Percentiles rank a stretch among this genome's conserved stretches.
phyloP scores from a whole-genome alignment of 2,888 invertebrate species.

The Pomacea canaliculata region DNA sequence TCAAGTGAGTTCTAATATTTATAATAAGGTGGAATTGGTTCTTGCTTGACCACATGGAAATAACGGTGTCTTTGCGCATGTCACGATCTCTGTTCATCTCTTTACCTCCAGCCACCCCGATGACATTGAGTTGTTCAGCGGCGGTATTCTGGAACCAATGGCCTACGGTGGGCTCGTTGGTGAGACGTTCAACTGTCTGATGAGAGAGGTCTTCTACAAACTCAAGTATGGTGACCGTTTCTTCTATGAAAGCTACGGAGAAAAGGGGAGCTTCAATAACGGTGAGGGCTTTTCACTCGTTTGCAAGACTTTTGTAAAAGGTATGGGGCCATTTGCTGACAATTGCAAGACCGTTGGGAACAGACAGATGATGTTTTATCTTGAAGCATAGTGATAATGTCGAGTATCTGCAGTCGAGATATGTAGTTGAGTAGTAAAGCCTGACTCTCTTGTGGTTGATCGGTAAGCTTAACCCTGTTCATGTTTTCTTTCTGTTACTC shows the following conservation, averaged over 20 bases:
- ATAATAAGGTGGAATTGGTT: too few species aligned
- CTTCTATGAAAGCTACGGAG: constrained; percentile 24
- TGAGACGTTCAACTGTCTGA: constrained; percentile 32
- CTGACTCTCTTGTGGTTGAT: too few species aligned
- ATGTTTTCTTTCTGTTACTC: too few species aligned
- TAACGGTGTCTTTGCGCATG: too few species aligned
- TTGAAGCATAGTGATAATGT: too few species aligned
- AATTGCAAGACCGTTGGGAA: neutral
- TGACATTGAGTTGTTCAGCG: constrained; percentile 30
- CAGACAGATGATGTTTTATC: neutral
- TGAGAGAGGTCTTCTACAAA: constrained; percentile 18
- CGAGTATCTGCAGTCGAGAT: too few species aligned
- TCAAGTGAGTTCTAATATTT: too few species aligned
- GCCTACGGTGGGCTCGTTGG: constrained; percentile 23
- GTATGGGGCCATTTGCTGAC: neutral
- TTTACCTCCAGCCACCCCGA: constrained; percentile 25
- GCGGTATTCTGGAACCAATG: constrained; percentile 20
- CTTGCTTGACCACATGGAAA: too few species aligned
- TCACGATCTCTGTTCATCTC: too few species aligned
- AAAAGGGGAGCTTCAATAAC: constrained; percentile 16
- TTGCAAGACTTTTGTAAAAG: neutral
- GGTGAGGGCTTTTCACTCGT: neutral
- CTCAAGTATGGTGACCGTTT: constrained; percentile 31
- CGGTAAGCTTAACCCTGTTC: too few species aligned
- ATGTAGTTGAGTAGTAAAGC: too few species aligned